These are phyloP conservation scores for Ceyx melanurus DNA, from an alignment of 2,113 vertebrate genomes.

Conservation along the genomic window DNA sequence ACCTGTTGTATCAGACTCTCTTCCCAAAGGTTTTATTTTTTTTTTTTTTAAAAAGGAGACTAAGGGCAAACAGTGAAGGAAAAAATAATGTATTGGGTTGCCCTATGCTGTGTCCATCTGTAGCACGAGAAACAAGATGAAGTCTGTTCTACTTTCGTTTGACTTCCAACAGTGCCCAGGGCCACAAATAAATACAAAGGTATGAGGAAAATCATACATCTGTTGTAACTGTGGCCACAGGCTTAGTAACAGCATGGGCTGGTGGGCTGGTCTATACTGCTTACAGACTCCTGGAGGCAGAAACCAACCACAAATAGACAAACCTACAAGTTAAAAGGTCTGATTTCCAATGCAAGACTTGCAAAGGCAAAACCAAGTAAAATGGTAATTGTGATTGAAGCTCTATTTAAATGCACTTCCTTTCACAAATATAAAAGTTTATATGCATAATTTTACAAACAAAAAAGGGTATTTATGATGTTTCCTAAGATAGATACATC, in stretches of 20 bases:
- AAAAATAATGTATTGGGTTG: not conserved
- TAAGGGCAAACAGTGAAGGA: not conserved
- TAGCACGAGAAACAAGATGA: not conserved
- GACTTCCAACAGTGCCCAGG: not conserved
- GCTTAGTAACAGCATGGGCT: not conserved
- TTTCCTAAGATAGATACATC: conserved; percentile 51
- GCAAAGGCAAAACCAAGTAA: not conserved
- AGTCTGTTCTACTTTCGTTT: not conserved
- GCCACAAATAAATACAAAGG: not conserved
- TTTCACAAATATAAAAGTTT: not conserved
- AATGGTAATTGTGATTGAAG: not conserved
- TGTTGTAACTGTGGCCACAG: not conserved
- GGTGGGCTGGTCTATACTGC: not conserved
- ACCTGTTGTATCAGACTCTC: not conserved
- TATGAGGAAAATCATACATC: not conserved
- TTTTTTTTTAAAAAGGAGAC: not conserved
- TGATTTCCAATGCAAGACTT: not conserved
- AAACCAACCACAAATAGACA: not conserved
- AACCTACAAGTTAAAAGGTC: not conserved
- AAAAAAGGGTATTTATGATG: conserved; percentile 34
- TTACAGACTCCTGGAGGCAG: not conserved
- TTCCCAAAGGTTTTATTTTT: not conserved
- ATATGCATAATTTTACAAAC: conserved; percentile 7
- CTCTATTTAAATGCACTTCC: conserved; percentile 6
- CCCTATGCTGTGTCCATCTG: not conserved